Base-by-base conservation (phyloP, 2,888 invertebrate species). In the Megalurothrips usitatus region DNA sequence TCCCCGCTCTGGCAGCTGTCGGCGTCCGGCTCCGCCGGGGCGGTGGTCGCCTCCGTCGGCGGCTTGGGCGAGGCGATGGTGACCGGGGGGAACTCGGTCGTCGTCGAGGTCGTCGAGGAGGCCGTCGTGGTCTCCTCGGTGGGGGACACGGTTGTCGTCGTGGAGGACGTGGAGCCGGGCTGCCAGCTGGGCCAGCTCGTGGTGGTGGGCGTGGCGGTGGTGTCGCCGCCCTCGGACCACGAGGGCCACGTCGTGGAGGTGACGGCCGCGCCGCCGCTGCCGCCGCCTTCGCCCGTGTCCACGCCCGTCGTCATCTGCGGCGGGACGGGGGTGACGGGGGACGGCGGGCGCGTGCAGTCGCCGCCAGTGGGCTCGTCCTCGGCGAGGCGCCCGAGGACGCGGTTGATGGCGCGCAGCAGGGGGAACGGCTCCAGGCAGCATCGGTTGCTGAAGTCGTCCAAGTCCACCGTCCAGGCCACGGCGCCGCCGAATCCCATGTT, bases 401-500 rank as follows among this genome's bases (percentile, higher is more conserved):
- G 89, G 83, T 94, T 94, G 2, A 96, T 91, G 0, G 94, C 92
- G 78, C 92, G 91, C 17, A 96, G 88, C 78, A 96, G 87, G 0
- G 96, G 95, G 84, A 92, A 95, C 0, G 94, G 88, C 85, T 95
- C 95, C 8, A 88, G 88, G 85, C 96, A 96, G 86, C 96, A 97
- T 0, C 91, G 90, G 87, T 96, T 96, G 83, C 91, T 91, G 86
- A 94, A 96, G 86, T 97, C 96, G 84, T 96, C 96, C 84, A 96
- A 86, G 86, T 96, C 96, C 3, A 95, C 90, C 0, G 96, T 96
- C 96, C 96, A 96, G 0, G 95, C 94, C 79, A 94, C 92, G 12
- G 94, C 92, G 8, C 96, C 96, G 0, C 94, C 96, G 82, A 94
- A 91, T 0, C 93, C 93, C 85, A 91, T 90, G 9, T 90, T 89